Evolutionary conservation across 2,797 vertebrate species (phyloP), one percentile per base, ranked within the genome.

Genomic region (Xyrichtys novacula): DNA sequence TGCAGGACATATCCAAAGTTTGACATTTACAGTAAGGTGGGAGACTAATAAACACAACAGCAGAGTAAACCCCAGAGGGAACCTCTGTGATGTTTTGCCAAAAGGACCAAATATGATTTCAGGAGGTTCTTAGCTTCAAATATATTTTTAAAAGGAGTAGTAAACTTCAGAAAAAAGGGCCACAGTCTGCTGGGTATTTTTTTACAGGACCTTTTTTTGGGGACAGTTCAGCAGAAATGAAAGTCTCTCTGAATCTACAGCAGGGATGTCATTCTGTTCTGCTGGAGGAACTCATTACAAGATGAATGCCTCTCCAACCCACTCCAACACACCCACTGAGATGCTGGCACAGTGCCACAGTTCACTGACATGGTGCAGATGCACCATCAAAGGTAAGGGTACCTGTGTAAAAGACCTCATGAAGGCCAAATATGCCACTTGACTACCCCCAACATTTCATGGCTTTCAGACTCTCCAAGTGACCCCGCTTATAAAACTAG

Each of bases 21-120:
- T 87, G 88, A 89, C 86, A 76, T 90, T 89, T 89, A 86, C 71
- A 83, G 64, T 86, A 43, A 55, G 54, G 75, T 71, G 44, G 70
- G 53, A 60, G 70, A 81, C 82, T 78, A 81, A 88, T 88, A 89
- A 90, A 87, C 65, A 64, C 59, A 74, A 61, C 43, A 65, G 61
- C 50, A 76, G 72, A 17, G 49, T 65, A 40, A 54, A 76, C 79
- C 56, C 76, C 38, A 1, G 59, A 1, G 48, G 75, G 82, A 87
- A 86, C 87, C 79, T 60, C 70, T 89, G 62, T 89, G 88, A 91
- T 85, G 86, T 76, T 78, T 63, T 72, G 84, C 85, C 88, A 88
- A 85, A 73, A 74, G 40, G 73, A 71, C 60, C 56, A 79, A 78
- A 86, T 83, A 86, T 86, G 66, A 87, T 87, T 85, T 80, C 52